These are phyloP conservation scores for Penaeus vannamei DNA, from an alignment of 1,140 invertebrate species.

Conservation along the genomic window DNA sequence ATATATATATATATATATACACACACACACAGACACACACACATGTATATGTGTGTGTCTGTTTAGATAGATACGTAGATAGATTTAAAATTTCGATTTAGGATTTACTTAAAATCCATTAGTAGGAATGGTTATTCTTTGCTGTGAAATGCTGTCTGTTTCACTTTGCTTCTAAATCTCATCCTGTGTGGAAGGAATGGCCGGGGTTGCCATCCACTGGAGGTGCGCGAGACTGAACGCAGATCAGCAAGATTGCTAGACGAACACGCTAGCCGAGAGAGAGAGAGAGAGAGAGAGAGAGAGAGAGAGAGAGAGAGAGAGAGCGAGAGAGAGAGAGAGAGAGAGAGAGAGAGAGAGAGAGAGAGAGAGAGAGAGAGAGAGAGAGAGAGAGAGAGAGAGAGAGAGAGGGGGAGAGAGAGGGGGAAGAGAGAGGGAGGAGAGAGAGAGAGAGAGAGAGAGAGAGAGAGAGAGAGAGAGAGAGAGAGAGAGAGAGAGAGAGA, in stretches of 20 bases:
- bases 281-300: background rate
- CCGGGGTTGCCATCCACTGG: too few relatives aligned
- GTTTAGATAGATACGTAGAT: slow-evolving; percentile 28
- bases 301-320: background rate
- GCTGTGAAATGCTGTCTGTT: too few relatives aligned
- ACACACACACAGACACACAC: slow-evolving; percentile 28
- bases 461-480: too few relatives aligned
- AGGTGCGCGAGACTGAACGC: too few relatives aligned
- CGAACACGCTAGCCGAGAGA: too few relatives aligned
- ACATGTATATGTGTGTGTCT: slow-evolving; percentile 34
- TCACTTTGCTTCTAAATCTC: too few relatives aligned
- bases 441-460: too few relatives aligned
- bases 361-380: background rate
- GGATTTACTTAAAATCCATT: background rate
- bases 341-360: background rate
- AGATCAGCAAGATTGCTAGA: too few relatives aligned
- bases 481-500: background rate
- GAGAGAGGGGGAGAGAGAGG: too few relatives aligned
- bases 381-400: background rate
- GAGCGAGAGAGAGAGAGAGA: background rate
- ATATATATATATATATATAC: slow-evolving; percentile 40
- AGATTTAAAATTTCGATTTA: slow-evolving; percentile 5
- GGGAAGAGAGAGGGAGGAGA: too few relatives aligned
- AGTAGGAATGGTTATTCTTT: background rate
- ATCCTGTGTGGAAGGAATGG: too few relatives aligned